Base-by-base conservation (phyloP, 2,888 invertebrate species). In the Metopia argyrocephala region DNA sequence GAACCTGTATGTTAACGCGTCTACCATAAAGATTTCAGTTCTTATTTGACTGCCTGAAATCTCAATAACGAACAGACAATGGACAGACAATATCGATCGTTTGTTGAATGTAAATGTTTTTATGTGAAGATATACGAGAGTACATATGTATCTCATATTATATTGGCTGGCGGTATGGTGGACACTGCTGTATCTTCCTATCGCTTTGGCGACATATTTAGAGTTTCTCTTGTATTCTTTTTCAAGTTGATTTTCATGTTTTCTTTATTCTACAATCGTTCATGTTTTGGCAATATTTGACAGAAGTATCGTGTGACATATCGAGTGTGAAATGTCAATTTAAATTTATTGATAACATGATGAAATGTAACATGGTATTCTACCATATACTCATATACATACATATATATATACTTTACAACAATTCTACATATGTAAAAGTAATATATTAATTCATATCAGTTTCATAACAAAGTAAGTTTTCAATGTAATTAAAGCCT, bases 251-350 rank as follows among this genome's bases (percentile, higher is more conserved):
- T 83, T 82, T 82, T 85, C 84, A 84, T 85, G 83, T 84, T 86
- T 85, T 81, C 76, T 82, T 82, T 80, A 38, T 59, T 59, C 69
- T 59, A 12, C 76, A 79, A 78, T 78, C 78, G 74, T 82, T 78
- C 82, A 75, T 82, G 56, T 78, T 78, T 79, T 76, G 68, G 56
- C 61, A 73, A 71, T 61, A 80, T 76, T 74, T 81, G 83, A 81
- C 78, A 83, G 83, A 85, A 86, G 85, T 89, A 89, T 89, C 88
- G 86, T 87, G 87, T 88, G 89, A 88, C 89, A 88, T 88, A 88
- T 88, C 88, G 86, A 88, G 89, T 88, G 88, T 89, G 88, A 88
- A 89, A 85, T 88, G 88, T 89, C 88, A 89, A 87, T 88, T 87
- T 89, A 86, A 88, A 88, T 88, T 89, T 88, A 89, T 89, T 88